phyloP scores from a whole-genome alignment of 2,888 invertebrate genomes.

The Sipha maydis region DNA sequence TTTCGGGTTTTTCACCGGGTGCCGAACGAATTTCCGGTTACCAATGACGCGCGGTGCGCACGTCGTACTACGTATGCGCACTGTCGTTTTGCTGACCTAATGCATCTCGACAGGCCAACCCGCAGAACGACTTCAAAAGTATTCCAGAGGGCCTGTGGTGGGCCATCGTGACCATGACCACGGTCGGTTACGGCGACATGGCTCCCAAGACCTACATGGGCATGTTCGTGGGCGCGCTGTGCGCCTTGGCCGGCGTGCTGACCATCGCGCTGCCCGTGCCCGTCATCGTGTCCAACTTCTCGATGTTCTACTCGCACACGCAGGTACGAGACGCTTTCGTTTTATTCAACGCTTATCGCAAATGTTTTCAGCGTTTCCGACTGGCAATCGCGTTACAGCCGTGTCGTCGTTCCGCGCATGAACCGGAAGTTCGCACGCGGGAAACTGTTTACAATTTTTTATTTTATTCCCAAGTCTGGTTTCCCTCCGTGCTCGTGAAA shows the following conservation, averaged over 20 bases:
- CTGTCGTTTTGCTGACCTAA: too few species aligned
- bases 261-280: slow-evolving; percentile 99
- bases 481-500: too few species aligned
- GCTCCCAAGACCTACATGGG: slow-evolving; percentile 97
- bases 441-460: background rate
- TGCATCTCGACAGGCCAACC: slow-evolving; percentile 77
- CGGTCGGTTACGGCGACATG: slow-evolving; percentile 98
- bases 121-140: slow-evolving; percentile 97
- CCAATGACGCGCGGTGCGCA: too few species aligned
- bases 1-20: too few species aligned
- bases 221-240: slow-evolving; percentile 98
- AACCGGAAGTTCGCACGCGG: too few species aligned
- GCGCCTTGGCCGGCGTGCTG: slow-evolving; percentile 97
- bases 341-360: background rate
- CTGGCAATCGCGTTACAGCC: background rate
- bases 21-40: too few species aligned
- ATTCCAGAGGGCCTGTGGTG: slow-evolving; percentile 98
- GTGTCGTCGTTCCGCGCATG: too few species aligned
- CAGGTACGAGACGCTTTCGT: slow-evolving; percentile 69
- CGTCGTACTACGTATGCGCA: background rate
- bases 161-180: slow-evolving; percentile 99
- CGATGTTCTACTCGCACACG: slow-evolving; percentile 95
- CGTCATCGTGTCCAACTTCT: slow-evolving; percentile 99
- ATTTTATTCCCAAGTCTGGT: too few species aligned
- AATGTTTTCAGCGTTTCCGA: background rate